These are phyloP conservation scores for Odontomachus brunneus DNA, from an alignment of 1,140 invertebrate species.

Conservation along the genomic window DNA sequence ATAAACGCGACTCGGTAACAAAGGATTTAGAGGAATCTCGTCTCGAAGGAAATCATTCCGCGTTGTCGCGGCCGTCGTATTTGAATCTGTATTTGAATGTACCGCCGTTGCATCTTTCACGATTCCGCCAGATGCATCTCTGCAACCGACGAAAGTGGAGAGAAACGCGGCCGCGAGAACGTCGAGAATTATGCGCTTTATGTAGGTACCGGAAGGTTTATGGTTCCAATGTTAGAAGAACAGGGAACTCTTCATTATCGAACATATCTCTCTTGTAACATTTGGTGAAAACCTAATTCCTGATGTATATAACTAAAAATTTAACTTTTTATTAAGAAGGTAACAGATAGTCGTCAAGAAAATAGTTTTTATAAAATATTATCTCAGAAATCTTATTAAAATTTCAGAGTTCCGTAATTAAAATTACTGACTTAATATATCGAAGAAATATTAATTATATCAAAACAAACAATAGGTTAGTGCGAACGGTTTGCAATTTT, in stretches of 20 bases:
- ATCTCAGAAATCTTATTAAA: neutral
- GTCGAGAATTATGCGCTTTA: conserved; percentile 11
- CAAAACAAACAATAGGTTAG: too few relatives aligned
- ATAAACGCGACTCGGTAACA: conserved; percentile 46
- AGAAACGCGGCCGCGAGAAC: neutral
- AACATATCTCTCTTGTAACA: too few relatives aligned
- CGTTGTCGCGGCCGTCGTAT: conserved; percentile 33
- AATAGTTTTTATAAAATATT: too few relatives aligned
- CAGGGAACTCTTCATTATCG: neutral
- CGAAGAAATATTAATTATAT: too few relatives aligned
- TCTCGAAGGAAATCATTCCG: conserved; percentile 59
- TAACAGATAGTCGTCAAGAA: too few relatives aligned
- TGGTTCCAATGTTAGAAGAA: neutral
- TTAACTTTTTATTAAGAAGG: too few relatives aligned
- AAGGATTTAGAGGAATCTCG: conserved; percentile 52
- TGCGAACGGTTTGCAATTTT: too few relatives aligned
- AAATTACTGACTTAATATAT: too few relatives aligned
- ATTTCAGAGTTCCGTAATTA: neutral
- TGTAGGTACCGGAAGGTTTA: neutral
- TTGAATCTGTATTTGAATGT: conserved; percentile 51
- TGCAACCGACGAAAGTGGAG: conserved; percentile 28
- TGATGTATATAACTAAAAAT: conserved; percentile 28
- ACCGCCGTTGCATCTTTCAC: conserved; percentile 46
- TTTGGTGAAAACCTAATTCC: neutral
- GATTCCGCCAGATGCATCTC: conserved; percentile 16